These are phyloP conservation scores for Hippopotamus amphibius DNA, from an alignment of 2,113 vertebrate genomes.

Conservation along the genomic window DNA sequence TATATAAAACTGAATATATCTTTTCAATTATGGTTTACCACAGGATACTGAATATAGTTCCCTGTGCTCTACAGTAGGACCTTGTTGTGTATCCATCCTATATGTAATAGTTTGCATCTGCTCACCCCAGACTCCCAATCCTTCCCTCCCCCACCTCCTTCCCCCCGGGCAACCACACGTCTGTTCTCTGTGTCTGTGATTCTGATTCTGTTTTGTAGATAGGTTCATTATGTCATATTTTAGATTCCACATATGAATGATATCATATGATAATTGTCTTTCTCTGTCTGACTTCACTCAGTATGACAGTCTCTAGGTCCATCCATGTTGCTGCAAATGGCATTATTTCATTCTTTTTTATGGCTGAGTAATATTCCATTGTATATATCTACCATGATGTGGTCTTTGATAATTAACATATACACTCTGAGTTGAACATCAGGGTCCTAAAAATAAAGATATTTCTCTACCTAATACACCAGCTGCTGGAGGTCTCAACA, in stretches of 20 bases:
- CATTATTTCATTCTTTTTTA: no score
- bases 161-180: background rate
- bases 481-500: no score
- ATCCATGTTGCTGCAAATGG: no score
- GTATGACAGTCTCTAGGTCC: background rate
- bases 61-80: accelerated
- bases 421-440: accelerated
- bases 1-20: no score
- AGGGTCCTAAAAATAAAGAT: background rate
- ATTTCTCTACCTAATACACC: accelerated
- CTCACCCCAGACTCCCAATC: background rate
- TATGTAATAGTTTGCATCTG: accelerated
- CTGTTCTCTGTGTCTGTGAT: background rate
- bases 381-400: no score
- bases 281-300: background rate
- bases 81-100: accelerated
- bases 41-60: background rate
- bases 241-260: background rate
- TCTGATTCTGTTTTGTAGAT: accelerated
- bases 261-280: no score
- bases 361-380: no score
- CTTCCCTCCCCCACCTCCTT: background rate
- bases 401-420: background rate
- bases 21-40: no score
- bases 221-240: background rate